phyloP scores from a whole-genome alignment of 1,140 invertebrate species.

The Stratiolaelaps scimitus region DNA sequence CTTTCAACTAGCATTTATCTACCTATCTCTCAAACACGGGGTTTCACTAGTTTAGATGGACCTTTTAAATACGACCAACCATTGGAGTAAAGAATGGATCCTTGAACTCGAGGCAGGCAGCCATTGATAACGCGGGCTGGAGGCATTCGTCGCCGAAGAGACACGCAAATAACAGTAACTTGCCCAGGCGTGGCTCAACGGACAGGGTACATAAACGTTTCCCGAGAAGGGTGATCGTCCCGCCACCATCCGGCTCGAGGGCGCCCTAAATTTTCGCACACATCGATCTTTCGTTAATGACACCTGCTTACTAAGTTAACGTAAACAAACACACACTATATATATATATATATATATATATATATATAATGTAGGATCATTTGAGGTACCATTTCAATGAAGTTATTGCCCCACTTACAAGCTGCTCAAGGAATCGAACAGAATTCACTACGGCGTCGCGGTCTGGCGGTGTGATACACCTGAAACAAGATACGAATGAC shows the following conservation, averaged over 20 bases:
- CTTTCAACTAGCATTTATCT: too few relatives aligned
- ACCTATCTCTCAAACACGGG: too few relatives aligned
- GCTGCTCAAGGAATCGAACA: background rate
- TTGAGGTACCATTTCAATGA: background rate
- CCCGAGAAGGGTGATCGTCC: background rate
- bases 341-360: too few relatives aligned
- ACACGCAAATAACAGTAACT: background rate
- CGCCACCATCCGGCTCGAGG: background rate
- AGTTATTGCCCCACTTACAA: background rate
- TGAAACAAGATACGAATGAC: too few relatives aligned
- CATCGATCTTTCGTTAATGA: background rate
- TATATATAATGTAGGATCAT: too few relatives aligned
- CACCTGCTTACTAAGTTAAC: background rate
- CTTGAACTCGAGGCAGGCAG: conserved; percentile 14
- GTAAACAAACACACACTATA: background rate
- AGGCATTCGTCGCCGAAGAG: conserved; percentile 2
- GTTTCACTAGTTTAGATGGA: too few relatives aligned
- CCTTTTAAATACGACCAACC: background rate
- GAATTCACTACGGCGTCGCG: conserved; percentile 4
- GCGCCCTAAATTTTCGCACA: background rate
- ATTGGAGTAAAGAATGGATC: conserved; percentile 2
- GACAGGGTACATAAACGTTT: background rate
- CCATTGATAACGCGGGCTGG: conserved; percentile 1
- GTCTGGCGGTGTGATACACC: conserved; percentile 9
- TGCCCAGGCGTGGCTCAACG: background rate